Evolutionary conservation across 2,113 vertebrate species (phyloP), one percentile per base, ranked within the genome.

Genomic region (Scomber japonicus): DNA sequence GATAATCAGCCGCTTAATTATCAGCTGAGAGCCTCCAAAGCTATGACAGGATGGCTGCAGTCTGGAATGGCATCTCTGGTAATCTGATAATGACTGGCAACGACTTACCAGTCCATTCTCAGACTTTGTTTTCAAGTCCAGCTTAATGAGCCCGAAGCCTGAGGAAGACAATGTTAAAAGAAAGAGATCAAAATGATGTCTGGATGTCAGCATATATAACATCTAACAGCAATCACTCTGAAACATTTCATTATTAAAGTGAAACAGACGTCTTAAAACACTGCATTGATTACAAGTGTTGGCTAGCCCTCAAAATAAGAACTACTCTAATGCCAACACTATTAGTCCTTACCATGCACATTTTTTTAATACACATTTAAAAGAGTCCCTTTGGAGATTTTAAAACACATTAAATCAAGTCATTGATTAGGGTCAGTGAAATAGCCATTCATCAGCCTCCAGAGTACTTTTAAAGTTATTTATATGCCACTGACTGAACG

Each of bases 111-210:
- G 90, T 93, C 98, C 98, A 92, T 97, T 99, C 94, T 97, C 97
- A 68, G 97, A 98, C 93, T 96, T 99, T 48, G 98, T 99, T 95
- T 99, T 99, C 94, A 99, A 94, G 89, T 99, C 97, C 81, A 99
- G 94, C 88, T 99, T 99, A 93, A 99, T 96, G 73, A 99, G 95
- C 73, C 98, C 98, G 83, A 99, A 99, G 77, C 97, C 98, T 99
- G 89, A 71, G 93, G 90, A 31, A 85, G 53, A 88, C 10, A 50
- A 45, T 4, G 65, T 67, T 65, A 2, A 64, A 27, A 55, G 27
- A 55, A 80, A 14, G 9, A 74, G 13, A 78, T 82, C 17, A 67
- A 27, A 61, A 65, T 17, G 3, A 49, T 4, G 40, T 46, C 6
- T 2, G 10, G 24, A 27, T 65, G 24, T 46, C 3, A 57, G 63